Conservation (phyloP, 2,113 vertebrate species). For the Lynx canadensis region DNA sequence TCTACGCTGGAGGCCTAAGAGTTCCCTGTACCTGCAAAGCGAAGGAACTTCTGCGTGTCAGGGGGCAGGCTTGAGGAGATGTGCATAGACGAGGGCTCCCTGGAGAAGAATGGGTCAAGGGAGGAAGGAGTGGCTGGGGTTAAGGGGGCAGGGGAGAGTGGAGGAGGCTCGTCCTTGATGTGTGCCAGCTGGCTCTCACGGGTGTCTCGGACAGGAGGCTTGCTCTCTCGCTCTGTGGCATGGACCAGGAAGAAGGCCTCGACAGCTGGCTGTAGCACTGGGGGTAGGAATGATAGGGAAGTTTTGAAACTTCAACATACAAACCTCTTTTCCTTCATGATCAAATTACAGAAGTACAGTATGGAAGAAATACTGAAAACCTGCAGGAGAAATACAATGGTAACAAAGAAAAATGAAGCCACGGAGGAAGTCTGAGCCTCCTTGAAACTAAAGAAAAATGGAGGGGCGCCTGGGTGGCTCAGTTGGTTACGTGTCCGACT, state of each 20-base stretch:
- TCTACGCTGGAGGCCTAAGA: not conserved
- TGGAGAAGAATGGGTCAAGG: slow-evolving; percentile 95
- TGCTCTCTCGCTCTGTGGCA: slow-evolving; percentile 96
- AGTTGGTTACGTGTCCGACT: too few species aligned
- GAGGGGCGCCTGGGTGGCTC: not conserved
- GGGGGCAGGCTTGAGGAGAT: slow-evolving; percentile 96
- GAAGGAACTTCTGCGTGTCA: slow-evolving; percentile 96
- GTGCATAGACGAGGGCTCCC: slow-evolving; percentile 96
- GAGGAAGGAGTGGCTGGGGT: slow-evolving; percentile 95
- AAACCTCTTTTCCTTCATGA: not conserved
- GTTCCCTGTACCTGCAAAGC: slow-evolving; percentile 90
- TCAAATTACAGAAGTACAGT: not conserved
- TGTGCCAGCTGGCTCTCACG: slow-evolving; percentile 95
- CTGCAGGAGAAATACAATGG: not conserved
- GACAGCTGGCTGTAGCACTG: slow-evolving; percentile 95
- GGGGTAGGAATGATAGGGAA: not conserved
- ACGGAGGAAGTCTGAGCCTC: not conserved
- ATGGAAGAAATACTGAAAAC: not conserved
- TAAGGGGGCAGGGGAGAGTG: slow-evolving; percentile 93
- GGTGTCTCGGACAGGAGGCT: slow-evolving; percentile 94
- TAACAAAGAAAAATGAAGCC: slow-evolving; percentile 7
- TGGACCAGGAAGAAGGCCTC: slow-evolving; percentile 97
- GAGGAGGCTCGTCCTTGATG: slow-evolving; percentile 95
- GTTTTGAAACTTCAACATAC: slow-evolving; percentile 24
- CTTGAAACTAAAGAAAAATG: not conserved